Conservation (phyloP, 2,113 vertebrate species). For the Deroptyus accipitrinus region DNA sequence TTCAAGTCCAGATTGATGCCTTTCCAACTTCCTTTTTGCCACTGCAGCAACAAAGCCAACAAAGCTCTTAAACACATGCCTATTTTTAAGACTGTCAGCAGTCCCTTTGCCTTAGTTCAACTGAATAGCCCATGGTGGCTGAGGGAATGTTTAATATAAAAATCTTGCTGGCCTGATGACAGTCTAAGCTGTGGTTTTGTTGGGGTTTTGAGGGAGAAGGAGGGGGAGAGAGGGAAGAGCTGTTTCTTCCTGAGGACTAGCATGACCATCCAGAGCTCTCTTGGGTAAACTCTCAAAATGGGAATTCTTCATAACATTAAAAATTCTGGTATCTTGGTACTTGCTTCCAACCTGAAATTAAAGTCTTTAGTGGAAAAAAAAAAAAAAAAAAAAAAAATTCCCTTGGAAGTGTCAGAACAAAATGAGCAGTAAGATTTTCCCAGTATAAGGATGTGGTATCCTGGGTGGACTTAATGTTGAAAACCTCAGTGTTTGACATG, state of each 20-base stretch:
- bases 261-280: not conserved
- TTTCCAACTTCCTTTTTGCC: not conserved
- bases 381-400: not conserved
- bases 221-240: not conserved
- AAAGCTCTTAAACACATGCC: not conserved
- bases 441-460: not conserved
- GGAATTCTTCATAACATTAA: not conserved
- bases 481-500: accelerated
- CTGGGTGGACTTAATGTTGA: not conserved
- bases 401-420: not conserved
- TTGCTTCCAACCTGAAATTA: not conserved
- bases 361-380: not conserved
- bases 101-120: conserved; percentile 4
- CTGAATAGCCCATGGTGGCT: not conserved
- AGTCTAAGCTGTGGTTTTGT: not conserved
- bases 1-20: not conserved
- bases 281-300: not conserved
- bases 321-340: not conserved
- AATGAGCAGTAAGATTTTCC: not conserved
- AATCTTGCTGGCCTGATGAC: not conserved
- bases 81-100: not conserved
- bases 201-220: not conserved
- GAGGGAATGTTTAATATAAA: not conserved
- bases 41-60: not conserved
- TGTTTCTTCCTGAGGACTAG: not conserved